Percentiles rank a stretch among this genome's conserved stretches.
These are phyloP conservation scores for Seriola aureovittata DNA, from an alignment of 2,113 vertebrate species.

Conservation along the genomic window DNA sequence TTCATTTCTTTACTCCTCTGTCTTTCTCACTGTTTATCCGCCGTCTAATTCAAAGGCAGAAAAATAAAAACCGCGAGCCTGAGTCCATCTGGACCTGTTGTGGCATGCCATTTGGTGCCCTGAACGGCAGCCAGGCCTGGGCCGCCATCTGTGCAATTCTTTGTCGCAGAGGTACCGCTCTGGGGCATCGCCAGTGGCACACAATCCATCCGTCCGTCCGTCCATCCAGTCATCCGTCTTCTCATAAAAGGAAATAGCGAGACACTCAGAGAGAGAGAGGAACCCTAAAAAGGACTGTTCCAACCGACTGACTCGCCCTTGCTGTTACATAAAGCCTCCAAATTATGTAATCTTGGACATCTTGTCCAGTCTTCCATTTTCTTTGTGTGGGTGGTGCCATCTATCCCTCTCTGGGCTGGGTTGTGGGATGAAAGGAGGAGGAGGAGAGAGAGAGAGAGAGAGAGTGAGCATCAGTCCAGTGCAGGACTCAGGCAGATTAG, in stretches of 20 bases:
- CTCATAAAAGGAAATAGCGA: slow-evolving; percentile 20
- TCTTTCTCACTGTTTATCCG: slow-evolving; percentile 20
- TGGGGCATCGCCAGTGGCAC: slow-evolving; percentile 47
- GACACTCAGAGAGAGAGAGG: slow-evolving; percentile 3
- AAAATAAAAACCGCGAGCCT: slow-evolving; percentile 28
- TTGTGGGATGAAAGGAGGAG: slow-evolving; percentile 43
- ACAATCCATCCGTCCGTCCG: slow-evolving; percentile 7
- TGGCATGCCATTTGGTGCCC: slow-evolving; percentile 58
- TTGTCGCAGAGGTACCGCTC: slow-evolving; percentile 59
- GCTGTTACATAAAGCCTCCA: slow-evolving; percentile 63
- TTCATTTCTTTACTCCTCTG: slow-evolving; percentile 7
- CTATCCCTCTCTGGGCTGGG: slow-evolving; percentile 24
- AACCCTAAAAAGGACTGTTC: slow-evolving; percentile 46
- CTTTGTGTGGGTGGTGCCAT: slow-evolving; percentile 55
- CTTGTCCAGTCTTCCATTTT: slow-evolving; percentile 47
- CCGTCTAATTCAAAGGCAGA: slow-evolving; percentile 38
- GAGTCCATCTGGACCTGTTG: slow-evolving; percentile 73
- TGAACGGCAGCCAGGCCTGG: slow-evolving; percentile 46
- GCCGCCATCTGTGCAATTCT: slow-evolving; percentile 68
- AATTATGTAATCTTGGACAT: slow-evolving; percentile 61
- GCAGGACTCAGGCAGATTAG: slow-evolving; percentile 27
- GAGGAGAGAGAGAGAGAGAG: background rate
- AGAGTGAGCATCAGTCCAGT: slow-evolving; percentile 20
- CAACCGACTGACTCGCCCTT: slow-evolving; percentile 11
- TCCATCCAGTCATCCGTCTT: background rate